phyloP scores from a whole-genome alignment of 2,888 invertebrate genomes.

The Dicyrtomina minuta region DNA sequence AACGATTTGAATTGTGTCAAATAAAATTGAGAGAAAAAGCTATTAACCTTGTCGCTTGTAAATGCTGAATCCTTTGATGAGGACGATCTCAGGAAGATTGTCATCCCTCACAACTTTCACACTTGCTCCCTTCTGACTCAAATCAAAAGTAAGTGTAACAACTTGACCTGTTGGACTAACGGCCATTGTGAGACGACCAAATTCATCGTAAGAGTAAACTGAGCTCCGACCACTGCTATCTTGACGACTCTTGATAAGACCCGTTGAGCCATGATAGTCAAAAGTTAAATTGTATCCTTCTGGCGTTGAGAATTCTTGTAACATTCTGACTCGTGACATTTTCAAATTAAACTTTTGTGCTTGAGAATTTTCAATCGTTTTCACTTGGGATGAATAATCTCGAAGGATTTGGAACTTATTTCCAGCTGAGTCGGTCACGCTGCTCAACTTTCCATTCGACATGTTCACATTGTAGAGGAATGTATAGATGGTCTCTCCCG shows the following conservation, averaged over 20 bases:
- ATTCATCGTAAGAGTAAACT: slow-evolving; percentile 92
- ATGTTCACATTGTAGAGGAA: slow-evolving; percentile 97
- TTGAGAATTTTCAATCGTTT: slow-evolving; percentile 90
- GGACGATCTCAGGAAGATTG: slow-evolving; percentile 77
- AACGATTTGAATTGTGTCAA: too few species aligned
- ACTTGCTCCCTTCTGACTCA: slow-evolving; percentile 87
- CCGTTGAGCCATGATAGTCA: slow-evolving; percentile 88
- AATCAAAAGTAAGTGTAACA: slow-evolving; percentile 80
- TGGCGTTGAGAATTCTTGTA: slow-evolving; percentile 85
- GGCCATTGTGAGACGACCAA: slow-evolving; percentile 85
- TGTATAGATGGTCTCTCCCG: slow-evolving; percentile 86
- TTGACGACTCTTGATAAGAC: slow-evolving; percentile 81
- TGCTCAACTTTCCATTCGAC: slow-evolving; percentile 89
- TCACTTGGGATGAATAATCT: slow-evolving; percentile 65
- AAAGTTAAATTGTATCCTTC: slow-evolving; percentile 93
- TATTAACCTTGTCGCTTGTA: slow-evolving; percentile 68
- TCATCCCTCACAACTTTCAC: slow-evolving; percentile 81
- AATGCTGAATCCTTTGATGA: slow-evolving; percentile 84
- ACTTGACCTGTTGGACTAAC: slow-evolving; percentile 95
- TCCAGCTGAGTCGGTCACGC: slow-evolving; percentile 89
- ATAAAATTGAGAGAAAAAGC: not conserved
- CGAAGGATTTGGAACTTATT: slow-evolving; percentile 58
- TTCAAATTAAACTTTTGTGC: slow-evolving; percentile 85
- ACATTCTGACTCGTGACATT: slow-evolving; percentile 89
- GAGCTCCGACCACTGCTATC: slow-evolving; percentile 88